These are phyloP conservation scores for Mactromeris polynyma DNA, from an alignment of 2,888 invertebrate species.

Conservation along the genomic window DNA sequence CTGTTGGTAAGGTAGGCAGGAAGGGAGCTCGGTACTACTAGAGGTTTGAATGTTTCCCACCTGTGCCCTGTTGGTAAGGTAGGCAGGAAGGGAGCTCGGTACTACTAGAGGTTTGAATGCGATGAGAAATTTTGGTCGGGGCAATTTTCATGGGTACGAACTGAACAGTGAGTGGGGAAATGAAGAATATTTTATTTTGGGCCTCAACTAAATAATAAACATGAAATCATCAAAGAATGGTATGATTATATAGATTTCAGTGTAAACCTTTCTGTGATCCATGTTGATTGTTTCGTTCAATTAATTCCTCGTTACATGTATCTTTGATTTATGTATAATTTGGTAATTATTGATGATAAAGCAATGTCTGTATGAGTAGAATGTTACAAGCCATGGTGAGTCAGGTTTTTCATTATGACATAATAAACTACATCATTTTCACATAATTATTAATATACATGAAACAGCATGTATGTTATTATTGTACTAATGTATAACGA, in stretches of 20 bases:
- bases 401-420: conserved; percentile 13
- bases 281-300: neutral
- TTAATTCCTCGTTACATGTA: neutral
- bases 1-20: too few species aligned
- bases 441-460: neutral
- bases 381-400: neutral
- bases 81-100: too few species aligned
- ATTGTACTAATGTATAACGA: neutral
- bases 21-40: too few species aligned
- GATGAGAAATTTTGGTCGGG: too few species aligned
- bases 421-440: neutral
- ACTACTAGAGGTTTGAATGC: too few species aligned
- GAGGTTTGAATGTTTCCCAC: too few species aligned
- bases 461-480: neutral
- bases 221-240: neutral
- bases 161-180: too few species aligned
- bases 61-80: too few species aligned
- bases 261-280: neutral
- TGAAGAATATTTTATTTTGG: neutral
- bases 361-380: neutral
- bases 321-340: neutral
- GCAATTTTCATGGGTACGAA: too few species aligned
- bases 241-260: neutral
- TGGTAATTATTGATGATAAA: neutral
- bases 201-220: neutral